Conservation (phyloP, 2,888 invertebrate species). For the Penaeus monodon region DNA sequence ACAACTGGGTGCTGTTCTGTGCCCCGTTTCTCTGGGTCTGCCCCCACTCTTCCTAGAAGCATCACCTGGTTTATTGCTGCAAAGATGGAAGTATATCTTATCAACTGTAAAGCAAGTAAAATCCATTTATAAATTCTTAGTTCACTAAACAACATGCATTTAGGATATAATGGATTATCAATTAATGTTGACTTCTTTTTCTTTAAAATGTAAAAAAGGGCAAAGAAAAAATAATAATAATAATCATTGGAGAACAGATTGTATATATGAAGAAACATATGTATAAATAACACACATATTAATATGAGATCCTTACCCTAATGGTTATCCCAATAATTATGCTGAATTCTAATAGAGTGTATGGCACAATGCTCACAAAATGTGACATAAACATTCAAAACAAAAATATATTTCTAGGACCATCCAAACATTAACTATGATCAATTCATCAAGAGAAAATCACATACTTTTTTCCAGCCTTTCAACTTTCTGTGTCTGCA, state of each 20-base stretch:
- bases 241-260: neutral
- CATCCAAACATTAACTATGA: neutral
- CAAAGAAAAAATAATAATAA: neutral
- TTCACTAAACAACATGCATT: no score
- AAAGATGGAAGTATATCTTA: neutral
- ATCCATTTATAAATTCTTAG: no score
- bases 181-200: no score
- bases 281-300: neutral
- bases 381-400: neutral
- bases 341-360: neutral
- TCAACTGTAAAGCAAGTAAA: no score
- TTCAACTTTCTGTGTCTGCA: constrained; percentile 10
- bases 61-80: constrained; percentile 61
- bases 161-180: no score
- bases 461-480: constrained; percentile 28
- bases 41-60: constrained; percentile 87
- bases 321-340: neutral
- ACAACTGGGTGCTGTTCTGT: constrained; percentile 85
- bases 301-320: neutral
- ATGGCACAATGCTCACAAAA: neutral
- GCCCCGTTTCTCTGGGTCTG: constrained; percentile 89
- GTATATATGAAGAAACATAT: neutral
- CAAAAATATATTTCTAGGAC: neutral
- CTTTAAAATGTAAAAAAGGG: neutral
- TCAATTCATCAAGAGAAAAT: neutral